A percentile compares a stretch with the other conserved stretches of the same genome.
Conservation (phyloP, 2,797 vertebrate species). For the Florisuga fusca region DNA sequence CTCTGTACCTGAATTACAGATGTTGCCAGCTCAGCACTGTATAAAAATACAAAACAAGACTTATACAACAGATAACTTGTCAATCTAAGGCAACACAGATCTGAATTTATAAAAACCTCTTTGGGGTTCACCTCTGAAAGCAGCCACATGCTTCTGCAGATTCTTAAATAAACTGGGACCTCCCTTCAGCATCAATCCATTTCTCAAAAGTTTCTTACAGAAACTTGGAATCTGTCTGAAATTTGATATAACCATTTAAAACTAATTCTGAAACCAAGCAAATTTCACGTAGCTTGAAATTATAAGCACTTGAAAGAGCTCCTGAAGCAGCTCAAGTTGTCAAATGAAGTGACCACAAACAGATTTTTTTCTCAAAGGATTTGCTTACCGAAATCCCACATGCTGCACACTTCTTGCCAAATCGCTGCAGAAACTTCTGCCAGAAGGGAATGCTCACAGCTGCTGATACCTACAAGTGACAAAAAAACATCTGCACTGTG, state of each 20-base stretch:
- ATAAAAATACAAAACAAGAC: background rate
- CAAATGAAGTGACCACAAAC: background rate
- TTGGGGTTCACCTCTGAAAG: background rate
- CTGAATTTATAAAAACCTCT: background rate
- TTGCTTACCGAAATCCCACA: slow-evolving; percentile 91
- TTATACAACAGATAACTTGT: background rate
- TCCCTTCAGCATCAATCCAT: background rate
- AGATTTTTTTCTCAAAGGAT: background rate
- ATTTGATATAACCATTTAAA: background rate
- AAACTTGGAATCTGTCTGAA: slow-evolving; percentile 33
- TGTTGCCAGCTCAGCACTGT: background rate
- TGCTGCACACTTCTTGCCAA: slow-evolving; percentile 93
- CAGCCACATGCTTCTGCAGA: background rate
- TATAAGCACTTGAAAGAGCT: background rate
- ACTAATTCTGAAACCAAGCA: background rate
- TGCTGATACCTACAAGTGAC: slow-evolving; percentile 86
- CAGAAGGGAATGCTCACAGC: slow-evolving; percentile 92
- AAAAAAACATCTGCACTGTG: background rate
- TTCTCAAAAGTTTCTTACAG: background rate
- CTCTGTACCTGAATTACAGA: background rate
- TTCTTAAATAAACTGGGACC: background rate
- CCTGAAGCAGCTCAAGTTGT: background rate
- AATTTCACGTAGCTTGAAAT: background rate
- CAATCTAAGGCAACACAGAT: background rate
- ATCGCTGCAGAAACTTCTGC: slow-evolving; percentile 93